These are phyloP conservation scores for Centroberyx gerrardi DNA, from an alignment of 2,797 vertebrate genomes.

Conservation along the genomic window DNA sequence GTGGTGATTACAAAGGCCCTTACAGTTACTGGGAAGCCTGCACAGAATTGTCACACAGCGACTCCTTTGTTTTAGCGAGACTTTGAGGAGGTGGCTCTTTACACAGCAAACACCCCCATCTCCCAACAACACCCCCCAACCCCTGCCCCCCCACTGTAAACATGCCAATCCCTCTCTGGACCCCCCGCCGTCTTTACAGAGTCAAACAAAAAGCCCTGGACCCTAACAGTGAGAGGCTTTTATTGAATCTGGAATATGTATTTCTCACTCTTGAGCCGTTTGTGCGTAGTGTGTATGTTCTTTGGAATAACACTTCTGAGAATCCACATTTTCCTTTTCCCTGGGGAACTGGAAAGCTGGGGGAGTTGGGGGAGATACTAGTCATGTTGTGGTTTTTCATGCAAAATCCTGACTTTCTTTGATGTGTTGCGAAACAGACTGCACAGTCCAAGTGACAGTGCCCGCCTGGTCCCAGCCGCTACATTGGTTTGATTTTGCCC, in stretches of 20 bases:
- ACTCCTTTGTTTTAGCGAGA: constrained; percentile 73
- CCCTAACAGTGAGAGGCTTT: constrained; percentile 59
- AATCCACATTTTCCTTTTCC: constrained; percentile 73
- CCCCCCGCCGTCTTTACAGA: constrained; percentile 58
- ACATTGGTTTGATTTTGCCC: constrained; percentile 53
- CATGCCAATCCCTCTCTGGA: constrained; percentile 62
- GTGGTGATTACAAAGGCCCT: constrained; percentile 83
- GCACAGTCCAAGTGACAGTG: constrained; percentile 50
- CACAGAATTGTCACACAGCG: constrained; percentile 72
- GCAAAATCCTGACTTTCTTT: constrained; percentile 71
- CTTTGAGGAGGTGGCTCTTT: constrained; percentile 77
- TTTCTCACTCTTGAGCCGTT: constrained; percentile 66
- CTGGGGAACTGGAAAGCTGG: constrained; percentile 27
- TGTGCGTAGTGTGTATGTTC: constrained; percentile 68
- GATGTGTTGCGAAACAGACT: constrained; percentile 69
- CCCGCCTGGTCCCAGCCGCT: constrained; percentile 39
- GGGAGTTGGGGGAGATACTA: constrained; percentile 47
- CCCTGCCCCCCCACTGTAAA: constrained; percentile 48
- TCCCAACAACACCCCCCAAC: constrained; percentile 32
- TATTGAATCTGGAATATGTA: constrained; percentile 74
- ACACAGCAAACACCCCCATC: constrained; percentile 61
- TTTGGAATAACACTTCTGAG: constrained; percentile 64
- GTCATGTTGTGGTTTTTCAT: constrained; percentile 71
- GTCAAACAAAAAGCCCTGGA: constrained; percentile 71
- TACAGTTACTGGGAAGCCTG: constrained; percentile 69